Conservation (phyloP, 1,140 invertebrate species). For the Carposina sasakii region DNA sequence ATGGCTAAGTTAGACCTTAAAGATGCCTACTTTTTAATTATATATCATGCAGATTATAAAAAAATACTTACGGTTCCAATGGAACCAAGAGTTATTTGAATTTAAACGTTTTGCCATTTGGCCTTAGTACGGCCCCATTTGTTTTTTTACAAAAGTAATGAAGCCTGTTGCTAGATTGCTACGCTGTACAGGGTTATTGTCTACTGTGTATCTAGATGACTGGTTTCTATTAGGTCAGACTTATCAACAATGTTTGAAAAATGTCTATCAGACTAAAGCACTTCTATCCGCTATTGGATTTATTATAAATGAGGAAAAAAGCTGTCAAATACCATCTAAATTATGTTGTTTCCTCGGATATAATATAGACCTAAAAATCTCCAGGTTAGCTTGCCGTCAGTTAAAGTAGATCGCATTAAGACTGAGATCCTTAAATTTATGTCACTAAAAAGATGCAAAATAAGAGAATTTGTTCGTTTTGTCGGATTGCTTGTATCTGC, state of each 20-base stretch:
- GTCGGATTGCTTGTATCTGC: constrained; percentile 7
- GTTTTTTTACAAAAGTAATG: constrained; percentile 11
- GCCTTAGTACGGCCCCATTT: not conserved
- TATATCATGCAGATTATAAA: not conserved
- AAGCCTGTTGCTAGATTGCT: constrained; percentile 2
- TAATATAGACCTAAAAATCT: not conserved
- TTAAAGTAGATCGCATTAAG: not conserved
- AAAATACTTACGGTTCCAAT: constrained; percentile 6
- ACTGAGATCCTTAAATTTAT: not conserved
- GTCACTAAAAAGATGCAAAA: not conserved
- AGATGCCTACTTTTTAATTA: constrained; percentile 7
- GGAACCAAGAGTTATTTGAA: not conserved
- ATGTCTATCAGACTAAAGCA: not conserved
- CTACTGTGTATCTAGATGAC: constrained; percentile 9
- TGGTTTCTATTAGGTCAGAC: constrained; percentile 4
- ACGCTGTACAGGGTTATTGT: not conserved
- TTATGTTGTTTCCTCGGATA: not conserved
- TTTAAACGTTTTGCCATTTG: constrained; percentile 10
- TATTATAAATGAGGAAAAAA: constrained; percentile 9
- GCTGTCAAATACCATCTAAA: not conserved
- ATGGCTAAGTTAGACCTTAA: constrained; percentile 3
- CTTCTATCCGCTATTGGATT: constrained; percentile 6
- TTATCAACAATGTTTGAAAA: not conserved
- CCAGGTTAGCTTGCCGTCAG: not conserved
- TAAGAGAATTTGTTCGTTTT: constrained; percentile 7